Percentiles rank a stretch among this genome's conserved stretches.
These are phyloP conservation scores for Ariopsis seemanni DNA, from an alignment of 2,113 vertebrate species.

Conservation along the genomic window DNA sequence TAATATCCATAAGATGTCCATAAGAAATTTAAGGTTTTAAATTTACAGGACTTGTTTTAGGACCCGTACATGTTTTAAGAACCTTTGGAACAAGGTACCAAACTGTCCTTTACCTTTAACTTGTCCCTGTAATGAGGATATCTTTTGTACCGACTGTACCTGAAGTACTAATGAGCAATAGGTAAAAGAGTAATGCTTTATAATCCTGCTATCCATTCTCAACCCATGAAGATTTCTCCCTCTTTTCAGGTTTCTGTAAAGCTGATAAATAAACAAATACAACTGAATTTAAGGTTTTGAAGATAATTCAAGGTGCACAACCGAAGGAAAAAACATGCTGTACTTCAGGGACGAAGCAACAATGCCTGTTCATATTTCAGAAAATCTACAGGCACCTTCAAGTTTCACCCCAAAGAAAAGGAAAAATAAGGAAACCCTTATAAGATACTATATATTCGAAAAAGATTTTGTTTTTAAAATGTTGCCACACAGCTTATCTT, in stretches of 20 bases:
- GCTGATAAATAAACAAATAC: not conserved
- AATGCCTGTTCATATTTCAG: not conserved
- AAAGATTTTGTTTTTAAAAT: not conserved
- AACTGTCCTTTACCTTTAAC: not conserved
- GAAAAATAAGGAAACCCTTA: not conserved
- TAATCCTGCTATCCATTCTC: not conserved
- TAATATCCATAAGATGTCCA: too few species aligned
- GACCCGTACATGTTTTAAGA: not conserved
- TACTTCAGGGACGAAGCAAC: not conserved
- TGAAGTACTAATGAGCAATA: not conserved
- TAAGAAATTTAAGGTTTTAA: not conserved
- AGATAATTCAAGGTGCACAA: not conserved
- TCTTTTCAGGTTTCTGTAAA: not conserved
- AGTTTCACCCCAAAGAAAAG: not conserved
- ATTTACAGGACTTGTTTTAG: not conserved
- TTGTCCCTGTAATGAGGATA: too few species aligned
- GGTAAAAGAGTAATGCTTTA: not conserved
- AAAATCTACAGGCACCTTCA: not conserved
- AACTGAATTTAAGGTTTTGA: not conserved
- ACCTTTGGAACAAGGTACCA: not conserved
- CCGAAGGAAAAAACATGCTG: not conserved
- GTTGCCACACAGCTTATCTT: not conserved
- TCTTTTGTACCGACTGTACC: not conserved
- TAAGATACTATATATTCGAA: not conserved
- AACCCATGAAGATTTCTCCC: not conserved